Conservation (phyloP, 2,113 vertebrate species). For the Centrocercus urophasianus region DNA sequence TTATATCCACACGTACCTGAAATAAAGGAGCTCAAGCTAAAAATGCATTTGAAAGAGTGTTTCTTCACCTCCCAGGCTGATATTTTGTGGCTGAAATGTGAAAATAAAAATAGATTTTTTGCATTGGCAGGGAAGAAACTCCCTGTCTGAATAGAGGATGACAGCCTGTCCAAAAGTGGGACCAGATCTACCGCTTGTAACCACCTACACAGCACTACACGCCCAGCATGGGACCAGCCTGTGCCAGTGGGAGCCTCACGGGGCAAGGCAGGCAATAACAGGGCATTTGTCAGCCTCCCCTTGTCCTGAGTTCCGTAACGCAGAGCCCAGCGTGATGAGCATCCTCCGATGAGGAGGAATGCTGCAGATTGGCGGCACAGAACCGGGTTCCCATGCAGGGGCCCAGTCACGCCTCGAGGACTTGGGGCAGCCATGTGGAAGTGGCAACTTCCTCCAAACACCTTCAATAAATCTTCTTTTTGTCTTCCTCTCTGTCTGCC, state of each 20-base stretch:
- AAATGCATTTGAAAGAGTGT: not conserved
- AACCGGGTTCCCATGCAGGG: not conserved
- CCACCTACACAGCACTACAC: fast-evolving
- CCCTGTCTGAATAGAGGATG: fast-evolving
- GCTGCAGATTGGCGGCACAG: not conserved
- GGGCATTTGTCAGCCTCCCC: not conserved
- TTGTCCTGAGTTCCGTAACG: not conserved
- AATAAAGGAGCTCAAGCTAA: not conserved
- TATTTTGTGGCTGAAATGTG: not conserved
- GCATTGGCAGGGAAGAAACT: not conserved
- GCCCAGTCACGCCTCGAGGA: not conserved
- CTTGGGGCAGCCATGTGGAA: not conserved
- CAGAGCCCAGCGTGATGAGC: not conserved
- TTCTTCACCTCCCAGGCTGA: not conserved
- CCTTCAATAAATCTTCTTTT: constrained; percentile 84
- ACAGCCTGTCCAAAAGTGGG: fast-evolving
- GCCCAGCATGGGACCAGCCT: fast-evolving
- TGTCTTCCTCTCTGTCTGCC: constrained; percentile 88
- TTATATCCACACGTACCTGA: not conserved
- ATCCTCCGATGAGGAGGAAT: not conserved
- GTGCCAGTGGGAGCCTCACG: not conserved
- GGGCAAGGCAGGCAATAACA: not conserved
- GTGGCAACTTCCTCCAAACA: constrained; percentile 75
- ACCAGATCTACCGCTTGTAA: fast-evolving
- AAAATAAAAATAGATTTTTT: not conserved